Conservation (phyloP, 2,113 vertebrate genomes). For the Burhinus oedicnemus region DNA sequence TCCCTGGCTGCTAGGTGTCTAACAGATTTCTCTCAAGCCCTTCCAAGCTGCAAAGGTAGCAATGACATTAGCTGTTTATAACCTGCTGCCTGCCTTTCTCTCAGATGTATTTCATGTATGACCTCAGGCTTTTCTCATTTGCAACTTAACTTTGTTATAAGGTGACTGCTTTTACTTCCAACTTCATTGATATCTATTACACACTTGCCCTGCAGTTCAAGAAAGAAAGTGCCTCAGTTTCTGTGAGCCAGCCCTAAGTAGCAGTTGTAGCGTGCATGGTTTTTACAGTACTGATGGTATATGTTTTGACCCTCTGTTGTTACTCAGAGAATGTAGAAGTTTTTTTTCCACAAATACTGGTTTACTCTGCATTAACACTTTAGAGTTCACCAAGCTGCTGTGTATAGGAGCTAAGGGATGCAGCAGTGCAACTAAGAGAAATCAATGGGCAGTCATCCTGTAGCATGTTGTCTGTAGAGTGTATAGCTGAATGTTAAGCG, state of each 20-base stretch:
- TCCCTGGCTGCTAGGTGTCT: not conserved
- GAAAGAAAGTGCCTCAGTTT: not conserved
- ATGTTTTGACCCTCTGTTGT: not conserved
- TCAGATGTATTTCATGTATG: slow-evolving; percentile 15
- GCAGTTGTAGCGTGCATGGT: not conserved
- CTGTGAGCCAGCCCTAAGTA: not conserved
- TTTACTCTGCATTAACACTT: not conserved
- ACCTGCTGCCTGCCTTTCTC: not conserved
- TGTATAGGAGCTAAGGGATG: not conserved
- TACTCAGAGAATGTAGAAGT: not conserved
- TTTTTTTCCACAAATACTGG: not conserved
- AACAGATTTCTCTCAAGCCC: not conserved
- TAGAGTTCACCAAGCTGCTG: not conserved
- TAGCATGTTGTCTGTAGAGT: not conserved
- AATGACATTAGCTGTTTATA: not conserved
- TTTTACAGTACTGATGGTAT: not conserved
- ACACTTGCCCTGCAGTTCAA: slow-evolving; percentile 18
- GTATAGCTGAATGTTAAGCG: not conserved
- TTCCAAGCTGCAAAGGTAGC: not conserved
- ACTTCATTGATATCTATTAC: slow-evolving; percentile 27
- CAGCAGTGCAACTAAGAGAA: not conserved
- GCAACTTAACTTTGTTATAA: slow-evolving; percentile 41
- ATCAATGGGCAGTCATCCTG: not conserved
- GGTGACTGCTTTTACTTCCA: slow-evolving; percentile 51
- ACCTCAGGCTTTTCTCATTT: slow-evolving; percentile 51